Evolutionary conservation across 2,888 invertebrate genomes (phyloP), one percentile per base, ranked within the genome.

Genomic region (Phortica magna): DNA sequence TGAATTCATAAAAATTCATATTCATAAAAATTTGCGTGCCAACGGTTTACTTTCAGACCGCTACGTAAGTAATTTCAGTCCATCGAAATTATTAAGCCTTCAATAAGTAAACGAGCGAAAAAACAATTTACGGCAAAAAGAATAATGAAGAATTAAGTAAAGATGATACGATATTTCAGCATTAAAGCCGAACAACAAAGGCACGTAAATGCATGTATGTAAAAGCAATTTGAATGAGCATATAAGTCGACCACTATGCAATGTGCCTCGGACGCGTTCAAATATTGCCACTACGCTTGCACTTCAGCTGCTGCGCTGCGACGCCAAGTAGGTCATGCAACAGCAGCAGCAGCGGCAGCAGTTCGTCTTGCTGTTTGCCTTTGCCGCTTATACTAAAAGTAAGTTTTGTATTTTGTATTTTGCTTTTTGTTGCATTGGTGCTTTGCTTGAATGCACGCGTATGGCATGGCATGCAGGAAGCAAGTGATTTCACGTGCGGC

Each of bases 311-410:
- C 59, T 17, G 1, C 17, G 7, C 10, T 17, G 7, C 14, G 59
- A 10, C 19, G 59, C 41, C 65, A 41, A 65, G 31, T 39, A 14
- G 41, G 12, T 12, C 41, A 12, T 7, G 41, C 61, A 22, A 22
- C 17, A 19, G 71, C 19, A n/a, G 74, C 67, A 74, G 41, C 61
- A 22, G 12, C 17, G 10, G 71, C 19, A n/a, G 74, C 67, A 74
- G 48, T 55, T 53, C 39, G 64, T 53, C 22, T 71, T 71, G 81
- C 80, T 81, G 82, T 81, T 83, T 81, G 82, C 78, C 72, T 76
- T 81, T 71, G 53, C 31, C 53, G n/a, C 55, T 71, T 71, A 55
- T 53, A 53, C n/a, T n/a, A n/a, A 12, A 71, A 71, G 31, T 31
- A 22, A 19, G 17, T 55, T 31, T n/a, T 53, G 2, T 53, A 14